Percentiles rank a stretch among this genome's conserved stretches.
Evolutionary conservation across 2,113 vertebrate species (phyloP).

Genomic region (Platanista minor): DNA sequence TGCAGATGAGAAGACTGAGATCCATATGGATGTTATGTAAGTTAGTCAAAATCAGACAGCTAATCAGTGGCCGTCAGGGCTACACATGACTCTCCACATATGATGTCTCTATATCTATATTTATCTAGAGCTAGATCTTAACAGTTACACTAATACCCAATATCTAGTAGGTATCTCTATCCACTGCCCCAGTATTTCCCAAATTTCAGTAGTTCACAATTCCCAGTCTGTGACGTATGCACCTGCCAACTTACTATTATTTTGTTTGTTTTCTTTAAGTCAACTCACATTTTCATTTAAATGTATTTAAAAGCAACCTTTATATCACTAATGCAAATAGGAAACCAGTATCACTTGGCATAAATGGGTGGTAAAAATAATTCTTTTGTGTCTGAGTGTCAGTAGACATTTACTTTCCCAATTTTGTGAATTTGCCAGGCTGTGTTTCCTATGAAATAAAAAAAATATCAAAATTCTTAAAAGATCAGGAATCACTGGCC

Average conservation of each 20-base stretch:
- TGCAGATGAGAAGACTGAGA: not conserved
- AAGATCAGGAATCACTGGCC: not conserved
- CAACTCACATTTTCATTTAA: not conserved
- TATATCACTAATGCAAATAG: not conserved
- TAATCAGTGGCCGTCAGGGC: not conserved
- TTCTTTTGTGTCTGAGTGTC: not conserved
- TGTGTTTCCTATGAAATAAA: not conserved
- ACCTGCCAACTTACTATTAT: not conserved
- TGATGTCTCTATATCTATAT: not conserved
- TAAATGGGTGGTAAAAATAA: not conserved
- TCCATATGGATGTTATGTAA: not conserved
- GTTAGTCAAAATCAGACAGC: not conserved
- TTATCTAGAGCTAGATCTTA: not conserved
- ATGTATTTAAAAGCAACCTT: not conserved
- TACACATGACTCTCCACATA: not conserved
- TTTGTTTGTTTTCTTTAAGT: not conserved
- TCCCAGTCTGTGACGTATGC: not conserved
- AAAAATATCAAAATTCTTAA: not conserved
- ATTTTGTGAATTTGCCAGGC: not conserved
- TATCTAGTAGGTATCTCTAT: not conserved
- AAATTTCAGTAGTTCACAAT: not conserved
- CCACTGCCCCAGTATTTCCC: not conserved
- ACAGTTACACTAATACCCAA: not conserved
- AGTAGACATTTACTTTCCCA: not conserved
- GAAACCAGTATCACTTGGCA: not conserved